Conservation (phyloP, 2,888 invertebrate species). For the Drosophila neoperkinsi region DNA sequence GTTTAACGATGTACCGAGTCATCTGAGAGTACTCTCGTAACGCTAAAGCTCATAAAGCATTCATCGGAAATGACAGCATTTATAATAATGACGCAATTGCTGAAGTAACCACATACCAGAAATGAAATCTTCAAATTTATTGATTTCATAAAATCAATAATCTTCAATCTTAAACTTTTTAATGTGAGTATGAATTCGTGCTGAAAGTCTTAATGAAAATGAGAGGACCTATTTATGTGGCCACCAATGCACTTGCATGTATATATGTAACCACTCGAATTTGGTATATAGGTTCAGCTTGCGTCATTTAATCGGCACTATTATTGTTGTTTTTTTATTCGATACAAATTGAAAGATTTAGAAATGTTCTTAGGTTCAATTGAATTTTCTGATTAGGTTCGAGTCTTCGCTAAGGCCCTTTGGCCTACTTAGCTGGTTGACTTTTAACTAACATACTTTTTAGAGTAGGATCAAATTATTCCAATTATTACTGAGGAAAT, state of each 20-base stretch:
- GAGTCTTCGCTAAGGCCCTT: slow-evolving; percentile 32
- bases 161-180: not conserved
- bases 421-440: not conserved
- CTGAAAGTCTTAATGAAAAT: not conserved
- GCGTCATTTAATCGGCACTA: not conserved
- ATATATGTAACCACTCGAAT: not conserved
- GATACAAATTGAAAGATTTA: not conserved
- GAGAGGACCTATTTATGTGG: not conserved
- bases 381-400: slow-evolving; percentile 1
- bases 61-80: not conserved
- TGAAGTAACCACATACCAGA: not conserved
- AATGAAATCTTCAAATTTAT: not conserved
- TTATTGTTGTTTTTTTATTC: not conserved
- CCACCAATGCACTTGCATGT: not conserved
- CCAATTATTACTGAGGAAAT: not conserved
- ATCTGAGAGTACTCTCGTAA: not conserved
- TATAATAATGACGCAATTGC: not conserved
- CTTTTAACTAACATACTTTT: slow-evolving; percentile 36
- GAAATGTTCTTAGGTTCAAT: not conserved
- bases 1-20: not conserved
- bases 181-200: not conserved
- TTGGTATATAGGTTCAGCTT: not conserved
- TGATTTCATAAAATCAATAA: not conserved
- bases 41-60: not conserved
- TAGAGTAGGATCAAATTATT: slow-evolving; percentile 12